Percentiles rank a stretch among this genome's conserved stretches.
Conservation (phyloP, 2,888 invertebrate species). For the Lasioglossum morio region DNA sequence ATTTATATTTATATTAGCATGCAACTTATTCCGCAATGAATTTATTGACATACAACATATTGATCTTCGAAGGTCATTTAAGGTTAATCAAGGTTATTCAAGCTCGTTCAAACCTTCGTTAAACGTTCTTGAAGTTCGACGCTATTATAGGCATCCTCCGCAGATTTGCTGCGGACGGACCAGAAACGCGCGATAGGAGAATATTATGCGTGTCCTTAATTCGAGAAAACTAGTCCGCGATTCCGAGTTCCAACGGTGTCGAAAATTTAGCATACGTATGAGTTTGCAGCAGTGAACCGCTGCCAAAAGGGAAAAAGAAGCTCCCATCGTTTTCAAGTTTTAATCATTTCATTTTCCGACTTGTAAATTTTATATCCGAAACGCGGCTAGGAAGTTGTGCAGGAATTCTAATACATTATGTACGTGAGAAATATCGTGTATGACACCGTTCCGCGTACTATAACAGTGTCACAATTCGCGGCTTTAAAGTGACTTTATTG, state of each 20-base stretch:
- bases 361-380: background rate
- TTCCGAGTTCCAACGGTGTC: background rate
- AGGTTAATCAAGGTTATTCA: too few relatives aligned
- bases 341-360: background rate
- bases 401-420: background rate
- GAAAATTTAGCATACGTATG: background rate
- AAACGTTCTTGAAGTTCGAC: background rate
- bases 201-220: background rate
- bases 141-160: background rate
- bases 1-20: too few relatives aligned
- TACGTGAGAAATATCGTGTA: background rate
- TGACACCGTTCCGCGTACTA: too few relatives aligned
- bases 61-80: too few relatives aligned
- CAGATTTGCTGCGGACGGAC: background rate
- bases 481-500: too few relatives aligned
- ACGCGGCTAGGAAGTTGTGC: background rate
- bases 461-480: too few relatives aligned
- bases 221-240: background rate
- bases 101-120: too few relatives aligned
- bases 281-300: background rate
- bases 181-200: background rate
- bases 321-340: background rate
- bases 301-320: background rate
- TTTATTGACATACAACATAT: too few relatives aligned
- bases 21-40: too few relatives aligned